Conservation (phyloP, 2,888 invertebrate genomes). For the Apoderus coryli region DNA sequence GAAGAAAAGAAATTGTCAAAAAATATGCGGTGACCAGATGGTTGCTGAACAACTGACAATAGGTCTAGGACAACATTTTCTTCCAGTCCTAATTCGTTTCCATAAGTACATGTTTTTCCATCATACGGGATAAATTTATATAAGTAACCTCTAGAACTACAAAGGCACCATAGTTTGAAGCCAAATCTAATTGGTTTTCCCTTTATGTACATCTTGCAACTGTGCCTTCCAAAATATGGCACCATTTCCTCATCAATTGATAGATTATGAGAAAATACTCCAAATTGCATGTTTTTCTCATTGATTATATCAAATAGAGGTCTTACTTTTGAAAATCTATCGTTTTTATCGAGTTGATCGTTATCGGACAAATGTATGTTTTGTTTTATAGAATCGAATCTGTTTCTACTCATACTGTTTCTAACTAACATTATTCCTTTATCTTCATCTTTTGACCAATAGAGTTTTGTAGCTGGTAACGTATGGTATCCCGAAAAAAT, state of each 20-base stretch:
- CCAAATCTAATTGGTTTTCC: no score
- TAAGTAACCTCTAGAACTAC: slow-evolving; percentile 10
- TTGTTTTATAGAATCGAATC: no score
- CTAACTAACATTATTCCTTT: no score
- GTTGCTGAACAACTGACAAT: slow-evolving; percentile 3
- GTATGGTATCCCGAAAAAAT: no score
- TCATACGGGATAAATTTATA: slow-evolving; percentile 11
- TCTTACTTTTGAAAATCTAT: slow-evolving; percentile 9
- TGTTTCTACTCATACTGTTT: no score
- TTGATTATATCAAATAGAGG: slow-evolving; percentile 9
- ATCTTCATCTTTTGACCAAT: no score
- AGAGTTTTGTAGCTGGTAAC: no score
- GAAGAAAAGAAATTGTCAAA: no score
- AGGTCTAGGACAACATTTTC: slow-evolving; percentile 7
- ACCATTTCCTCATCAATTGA: slow-evolving; percentile 12
- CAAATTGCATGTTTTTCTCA: slow-evolving; percentile 9
- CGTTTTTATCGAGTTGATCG: slow-evolving; percentile 6
- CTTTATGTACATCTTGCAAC: slow-evolving; percentile 8
- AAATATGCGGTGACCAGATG: no score
- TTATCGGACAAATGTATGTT: no score
- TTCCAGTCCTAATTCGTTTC: slow-evolving; percentile 6
- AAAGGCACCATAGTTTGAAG: slow-evolving; percentile 13
- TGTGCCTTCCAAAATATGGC: slow-evolving; percentile 9
- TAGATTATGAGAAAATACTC: slow-evolving; percentile 8
- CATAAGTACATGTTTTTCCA: slow-evolving; percentile 6